Evolutionary conservation across 2,113 vertebrate genomes (phyloP), one percentile per base, ranked within the genome.

Genomic region (Ploceus nigricollis): DNA sequence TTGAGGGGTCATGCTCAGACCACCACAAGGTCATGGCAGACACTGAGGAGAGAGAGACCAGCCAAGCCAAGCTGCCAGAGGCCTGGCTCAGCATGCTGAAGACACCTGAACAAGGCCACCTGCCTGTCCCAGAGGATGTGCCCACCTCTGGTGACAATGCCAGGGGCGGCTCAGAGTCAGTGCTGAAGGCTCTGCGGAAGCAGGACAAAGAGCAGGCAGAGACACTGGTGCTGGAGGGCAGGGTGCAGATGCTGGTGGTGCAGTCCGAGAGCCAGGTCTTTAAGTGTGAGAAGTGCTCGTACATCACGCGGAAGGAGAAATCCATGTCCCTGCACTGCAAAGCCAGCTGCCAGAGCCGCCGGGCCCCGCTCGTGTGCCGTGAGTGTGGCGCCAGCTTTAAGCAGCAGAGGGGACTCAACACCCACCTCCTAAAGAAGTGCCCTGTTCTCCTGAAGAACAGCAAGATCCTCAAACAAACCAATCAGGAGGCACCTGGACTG

Each of bases 171-270:
- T 97, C 98, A 0, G 98, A 99, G 82, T 97, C 80, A 0, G 91
- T 95, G 13, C 96, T 99, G 56, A 98, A 98, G 91, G 98, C 98
- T 1, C 95, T 99, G 70, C 98, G 98, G 91, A 98, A 97, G 83
- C 98, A 98, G 48, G 99, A 99, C 97, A 99, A 98, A 95, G 99
- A 99, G 68, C 99, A 99, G 91, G 99, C 99, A 0, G 98, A 99
- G 56, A 98, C 98, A 0, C 96, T 99, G 91, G 98, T 99, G 33
- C 93, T 99, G 87, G 99, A 99, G 85, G 99, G 99, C 17, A 98
- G 98, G 27, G 99, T 99, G 64, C 98, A 99, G 94, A 98, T 99
- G 99, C 97, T 99, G 22, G 98, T 99, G 92, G 98, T 99, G 40
- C 99, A 98, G 79, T 98, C 98, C 0, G 97, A 98, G 35, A 97